Percentiles rank a stretch among this genome's conserved stretches.
phyloP scores from a whole-genome alignment of 2,113 vertebrate genomes.

The Trachemys scripta region DNA sequence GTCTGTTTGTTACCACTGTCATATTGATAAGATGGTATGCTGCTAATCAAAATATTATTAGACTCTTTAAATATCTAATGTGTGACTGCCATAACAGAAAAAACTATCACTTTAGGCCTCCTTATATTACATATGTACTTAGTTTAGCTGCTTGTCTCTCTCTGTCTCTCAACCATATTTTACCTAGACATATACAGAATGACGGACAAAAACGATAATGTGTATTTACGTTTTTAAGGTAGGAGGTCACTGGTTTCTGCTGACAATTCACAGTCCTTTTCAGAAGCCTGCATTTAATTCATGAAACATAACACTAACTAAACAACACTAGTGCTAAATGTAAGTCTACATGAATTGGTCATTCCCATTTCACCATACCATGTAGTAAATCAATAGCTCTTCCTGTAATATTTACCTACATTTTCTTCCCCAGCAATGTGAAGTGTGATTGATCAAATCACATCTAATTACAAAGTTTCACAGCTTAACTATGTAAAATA shows the following conservation, averaged over 20 bases:
- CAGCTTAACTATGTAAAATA: slow-evolving; percentile 39
- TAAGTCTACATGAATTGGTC: not conserved
- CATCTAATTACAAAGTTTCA: slow-evolving; percentile 2
- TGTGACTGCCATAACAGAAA: not conserved
- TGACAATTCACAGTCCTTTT: not conserved
- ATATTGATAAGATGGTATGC: slow-evolving; percentile 16
- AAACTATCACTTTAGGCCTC: not conserved
- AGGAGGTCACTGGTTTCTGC: not conserved
- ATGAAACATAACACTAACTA: not conserved
- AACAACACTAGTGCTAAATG: not conserved
- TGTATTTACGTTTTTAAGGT: not conserved
- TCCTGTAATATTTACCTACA: slow-evolving; percentile 57
- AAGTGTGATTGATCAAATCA: not conserved
- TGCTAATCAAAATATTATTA: not conserved
- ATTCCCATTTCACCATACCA: not conserved
- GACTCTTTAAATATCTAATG: not conserved
- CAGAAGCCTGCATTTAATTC: not conserved
- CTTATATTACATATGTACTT: not conserved
- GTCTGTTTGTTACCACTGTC: slow-evolving; percentile 27
- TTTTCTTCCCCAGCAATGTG: not conserved
- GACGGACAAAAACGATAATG: not conserved
- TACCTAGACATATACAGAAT: not conserved
- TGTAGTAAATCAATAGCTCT: slow-evolving; percentile 47
- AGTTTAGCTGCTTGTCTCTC: not conserved
- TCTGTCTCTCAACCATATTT: not conserved